Evolutionary conservation across 1,140 invertebrate species (phyloP).

Genomic region (Bombus pyrosoma): DNA sequence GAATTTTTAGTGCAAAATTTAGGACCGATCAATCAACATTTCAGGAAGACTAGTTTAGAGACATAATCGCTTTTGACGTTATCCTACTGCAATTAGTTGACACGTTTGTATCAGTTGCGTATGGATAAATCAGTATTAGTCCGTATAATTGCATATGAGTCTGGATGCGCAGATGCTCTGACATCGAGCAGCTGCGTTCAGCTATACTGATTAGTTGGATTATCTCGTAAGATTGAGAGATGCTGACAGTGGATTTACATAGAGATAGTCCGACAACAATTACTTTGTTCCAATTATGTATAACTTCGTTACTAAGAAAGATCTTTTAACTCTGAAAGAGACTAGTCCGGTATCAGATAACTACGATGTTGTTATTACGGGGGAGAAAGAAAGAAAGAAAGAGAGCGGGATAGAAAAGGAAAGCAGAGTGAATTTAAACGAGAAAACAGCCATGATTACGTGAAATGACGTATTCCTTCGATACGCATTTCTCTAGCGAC

Average conservation of each 20-base stretch:
- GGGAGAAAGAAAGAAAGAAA: too few species aligned
- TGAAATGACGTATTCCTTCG: too few species aligned
- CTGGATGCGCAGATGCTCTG: conserved; percentile 2
- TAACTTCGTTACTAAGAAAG: not conserved
- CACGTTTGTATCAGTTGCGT: not conserved
- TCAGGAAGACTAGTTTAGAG: too few species aligned
- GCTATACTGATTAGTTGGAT: conserved; percentile 18
- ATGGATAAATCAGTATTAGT: conserved; percentile 7
- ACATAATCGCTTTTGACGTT: not conserved
- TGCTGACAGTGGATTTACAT: conserved; percentile 3
- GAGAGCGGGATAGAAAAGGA: too few species aligned
- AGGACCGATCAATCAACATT: not conserved
- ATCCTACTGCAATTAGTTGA: not conserved
- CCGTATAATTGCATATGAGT: conserved; percentile 21
- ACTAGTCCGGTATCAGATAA: not conserved
- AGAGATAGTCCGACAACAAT: not conserved
- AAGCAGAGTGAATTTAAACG: too few species aligned
- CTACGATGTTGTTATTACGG: not conserved
- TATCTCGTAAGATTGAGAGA: not conserved
- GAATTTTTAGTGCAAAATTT: not conserved
- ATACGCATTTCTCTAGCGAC: too few species aligned
- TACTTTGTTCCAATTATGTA: not conserved
- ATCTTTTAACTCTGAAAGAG: not conserved
- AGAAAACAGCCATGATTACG: too few species aligned
- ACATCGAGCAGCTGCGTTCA: not conserved